A percentile compares a stretch with the other conserved stretches of the same genome.
These are phyloP conservation scores for Scortum barcoo DNA, from an alignment of 2,113 vertebrate genomes.

Conservation along the genomic window DNA sequence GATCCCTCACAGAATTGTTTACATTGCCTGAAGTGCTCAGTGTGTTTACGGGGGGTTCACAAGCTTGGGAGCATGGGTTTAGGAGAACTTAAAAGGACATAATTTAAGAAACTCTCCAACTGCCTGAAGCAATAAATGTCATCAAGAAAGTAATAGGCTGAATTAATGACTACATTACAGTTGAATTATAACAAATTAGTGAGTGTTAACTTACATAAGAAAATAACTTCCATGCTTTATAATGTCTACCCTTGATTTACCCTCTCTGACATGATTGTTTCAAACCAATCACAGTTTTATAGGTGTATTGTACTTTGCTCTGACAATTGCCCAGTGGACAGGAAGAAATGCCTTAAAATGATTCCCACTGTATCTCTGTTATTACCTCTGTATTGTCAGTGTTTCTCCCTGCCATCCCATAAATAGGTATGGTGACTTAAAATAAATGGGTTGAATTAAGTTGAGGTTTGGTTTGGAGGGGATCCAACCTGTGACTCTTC, in stretches of 20 bases:
- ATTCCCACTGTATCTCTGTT: neutral
- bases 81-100: constrained; percentile 50
- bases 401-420: constrained; percentile 4
- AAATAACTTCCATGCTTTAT: neutral
- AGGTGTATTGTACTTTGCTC: constrained; percentile 1
- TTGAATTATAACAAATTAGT: constrained; percentile 40
- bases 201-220: constrained; percentile 1
- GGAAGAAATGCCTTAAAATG: neutral
- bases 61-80: constrained; percentile 24
- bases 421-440: neutral
- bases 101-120: constrained; percentile 27
- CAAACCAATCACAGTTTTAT: neutral
- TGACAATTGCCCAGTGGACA: neutral
- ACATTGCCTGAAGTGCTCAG: constrained; percentile 43
- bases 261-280: constrained; percentile 7
- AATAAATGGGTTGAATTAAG: neutral
- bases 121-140: constrained; percentile 29
- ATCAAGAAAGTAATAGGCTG: constrained; percentile 21
- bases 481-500: neutral
- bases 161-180: constrained; percentile 36
- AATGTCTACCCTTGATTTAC: neutral
- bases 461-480: neutral
- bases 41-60: constrained; percentile 49
- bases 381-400: neutral
- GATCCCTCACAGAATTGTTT: constrained; percentile 64